Evolutionary conservation across 2,113 vertebrate genomes (phyloP), one percentile per base, ranked within the genome.

Genomic region (Poecile atricapillus): DNA sequence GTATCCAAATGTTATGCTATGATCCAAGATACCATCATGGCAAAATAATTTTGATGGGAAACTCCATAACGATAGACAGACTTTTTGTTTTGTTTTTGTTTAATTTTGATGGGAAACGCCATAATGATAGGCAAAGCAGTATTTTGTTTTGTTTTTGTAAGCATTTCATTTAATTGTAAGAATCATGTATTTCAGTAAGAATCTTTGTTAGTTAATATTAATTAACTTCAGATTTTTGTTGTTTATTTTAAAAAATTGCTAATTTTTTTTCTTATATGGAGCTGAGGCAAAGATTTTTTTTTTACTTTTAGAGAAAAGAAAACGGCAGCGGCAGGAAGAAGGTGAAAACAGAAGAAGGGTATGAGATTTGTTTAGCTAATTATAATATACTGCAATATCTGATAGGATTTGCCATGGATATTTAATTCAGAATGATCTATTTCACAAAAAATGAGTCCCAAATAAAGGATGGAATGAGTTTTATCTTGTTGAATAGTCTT

Each of bases 271-370:
- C 13, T 52, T 89, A 4, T 76, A 6, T 80, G 22, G 65, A 53
- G 41, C 64, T 95, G 82, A 88, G 77, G 75, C 52, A 44, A 73
- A 27, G 7, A 19, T 10, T 39, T 44, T 60, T 37, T 35, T 60
- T 85, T 93, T 92, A 23, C 95, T 94, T 98, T 30, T 93, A 99
- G 99, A 99, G 95, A 99, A 98, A 97, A 99, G 99, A 96, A 99
- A 98, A 97, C 97, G 98, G 17, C 98, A 99, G 97, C 98, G 98
- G 76, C 97, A 98, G 83, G 98, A 99, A 95, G 98, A 99, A 95
- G 98, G 98, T 83, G 98, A 98, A 97, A 98, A 96, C 87, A 97
- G 98, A 89, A 98, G 98, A 97, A 98, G 98, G 98, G 99, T 99
- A 96, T 97, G 98, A 97, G 11, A 53, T 18, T 87, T 21, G 17